These are phyloP conservation scores for Phoeniculus purpureus DNA, from an alignment of 2,797 vertebrate species.

Conservation along the genomic window DNA sequence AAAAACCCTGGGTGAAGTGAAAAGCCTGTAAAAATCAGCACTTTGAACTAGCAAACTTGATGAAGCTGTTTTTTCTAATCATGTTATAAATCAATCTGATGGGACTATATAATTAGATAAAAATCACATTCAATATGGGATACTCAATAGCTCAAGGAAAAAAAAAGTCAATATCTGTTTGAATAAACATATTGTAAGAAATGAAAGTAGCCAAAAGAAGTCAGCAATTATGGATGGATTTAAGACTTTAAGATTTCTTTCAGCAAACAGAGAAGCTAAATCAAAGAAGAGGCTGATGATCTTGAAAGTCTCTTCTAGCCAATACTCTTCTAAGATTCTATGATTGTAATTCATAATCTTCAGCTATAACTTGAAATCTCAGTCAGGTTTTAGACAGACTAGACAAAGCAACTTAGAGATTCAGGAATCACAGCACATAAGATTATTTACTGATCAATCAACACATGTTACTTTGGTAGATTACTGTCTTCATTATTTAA, in stretches of 20 bases:
- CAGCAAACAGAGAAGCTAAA: neutral
- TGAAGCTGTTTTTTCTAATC: neutral
- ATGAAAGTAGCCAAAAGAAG: neutral
- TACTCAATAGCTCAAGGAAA: neutral
- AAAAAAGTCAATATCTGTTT: neutral
- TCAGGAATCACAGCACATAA: neutral
- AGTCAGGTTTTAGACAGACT: neutral
- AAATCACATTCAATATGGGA: neutral
- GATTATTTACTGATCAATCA: neutral
- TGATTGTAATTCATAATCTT: neutral
- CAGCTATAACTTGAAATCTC: neutral
- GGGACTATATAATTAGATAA: neutral
- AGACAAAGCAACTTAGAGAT: neutral
- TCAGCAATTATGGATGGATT: neutral
- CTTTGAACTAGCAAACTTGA: neutral
- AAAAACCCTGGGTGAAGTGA: neutral
- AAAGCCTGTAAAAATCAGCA: neutral
- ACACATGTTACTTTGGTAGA: neutral
- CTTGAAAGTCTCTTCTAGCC: neutral
- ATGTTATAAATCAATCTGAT: neutral
- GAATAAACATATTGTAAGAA: neutral
- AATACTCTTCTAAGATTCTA: no score
- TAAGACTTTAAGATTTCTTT: neutral
- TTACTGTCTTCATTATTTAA: neutral
- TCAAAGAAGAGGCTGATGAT: neutral